phyloP scores from a whole-genome alignment of 2,888 invertebrate genomes.

The Noctua janthina region DNA sequence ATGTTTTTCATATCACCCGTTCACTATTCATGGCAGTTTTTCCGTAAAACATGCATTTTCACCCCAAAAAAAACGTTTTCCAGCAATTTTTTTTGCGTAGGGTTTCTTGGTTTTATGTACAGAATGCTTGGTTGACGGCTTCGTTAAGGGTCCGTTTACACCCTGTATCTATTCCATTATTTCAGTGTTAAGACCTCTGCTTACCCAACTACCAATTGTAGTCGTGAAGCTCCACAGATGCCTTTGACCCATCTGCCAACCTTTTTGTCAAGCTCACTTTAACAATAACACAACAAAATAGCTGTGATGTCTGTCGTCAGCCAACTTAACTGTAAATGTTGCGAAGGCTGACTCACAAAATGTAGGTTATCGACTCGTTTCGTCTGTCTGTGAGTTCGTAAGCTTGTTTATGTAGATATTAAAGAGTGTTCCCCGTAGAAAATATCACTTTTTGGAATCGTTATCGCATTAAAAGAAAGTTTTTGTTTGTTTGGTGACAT shows the following conservation, averaged over 20 bases:
- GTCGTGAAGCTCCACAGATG: neutral
- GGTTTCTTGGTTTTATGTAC: no score
- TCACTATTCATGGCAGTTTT: no score
- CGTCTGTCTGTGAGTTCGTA: conserved; percentile 7
- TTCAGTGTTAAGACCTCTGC: neutral
- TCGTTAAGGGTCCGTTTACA: no score
- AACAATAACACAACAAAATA: conserved; percentile 46
- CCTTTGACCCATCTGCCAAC: neutral
- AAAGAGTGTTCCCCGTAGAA: neutral
- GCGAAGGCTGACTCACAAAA: conserved; percentile 35
- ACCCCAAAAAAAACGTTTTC: no score
- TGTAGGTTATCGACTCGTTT: conserved; percentile 54
- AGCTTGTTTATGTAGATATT: conserved; percentile 2
- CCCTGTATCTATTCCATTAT: neutral
- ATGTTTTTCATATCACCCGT: no score
- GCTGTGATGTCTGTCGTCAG: conserved; percentile 42
- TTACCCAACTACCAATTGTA: neutral
- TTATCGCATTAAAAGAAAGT: neutral
- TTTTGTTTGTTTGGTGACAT: neutral
- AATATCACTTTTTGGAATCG: neutral
- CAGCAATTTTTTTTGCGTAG: no score
- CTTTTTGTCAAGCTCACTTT: conserved; percentile 17
- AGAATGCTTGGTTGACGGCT: no score
- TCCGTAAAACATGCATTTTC: no score
- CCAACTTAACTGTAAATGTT: conserved; percentile 39